A percentile compares a stretch with the other conserved stretches of the same genome.
Conservation (phyloP, 2,113 vertebrate genomes). For the Dipodomys merriami region DNA sequence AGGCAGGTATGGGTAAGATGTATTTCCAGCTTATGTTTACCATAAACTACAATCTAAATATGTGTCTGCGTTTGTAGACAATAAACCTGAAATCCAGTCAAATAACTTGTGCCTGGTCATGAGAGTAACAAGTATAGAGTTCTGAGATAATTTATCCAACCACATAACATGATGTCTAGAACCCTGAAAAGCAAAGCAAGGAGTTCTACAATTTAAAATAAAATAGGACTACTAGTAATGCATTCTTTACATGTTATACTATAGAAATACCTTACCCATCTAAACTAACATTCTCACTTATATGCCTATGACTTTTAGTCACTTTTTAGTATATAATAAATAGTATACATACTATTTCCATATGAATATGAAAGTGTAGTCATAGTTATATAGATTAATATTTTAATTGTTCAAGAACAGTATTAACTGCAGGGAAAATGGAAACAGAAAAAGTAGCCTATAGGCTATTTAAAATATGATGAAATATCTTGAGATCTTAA, state of each 20-base stretch:
- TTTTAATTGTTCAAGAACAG: not conserved
- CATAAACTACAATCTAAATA: not conserved
- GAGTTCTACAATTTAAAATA: not conserved
- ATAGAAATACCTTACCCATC: not conserved
- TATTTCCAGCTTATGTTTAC: not conserved
- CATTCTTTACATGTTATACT: not conserved
- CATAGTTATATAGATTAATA: not conserved
- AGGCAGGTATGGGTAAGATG: too few relatives aligned
- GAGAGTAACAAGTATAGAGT: not conserved
- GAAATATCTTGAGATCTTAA: too few relatives aligned
- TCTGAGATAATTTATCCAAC: not conserved
- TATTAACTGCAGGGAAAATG: not conserved
- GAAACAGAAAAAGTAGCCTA: not conserved
- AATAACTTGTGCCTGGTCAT: not conserved
- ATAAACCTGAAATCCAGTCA: not conserved
- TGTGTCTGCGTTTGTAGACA: not conserved
- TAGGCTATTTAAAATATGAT: not conserved
- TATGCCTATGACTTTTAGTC: not conserved
- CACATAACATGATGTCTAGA: not conserved
- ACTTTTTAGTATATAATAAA: slow-evolving; percentile 37
- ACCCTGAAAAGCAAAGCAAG: not conserved
- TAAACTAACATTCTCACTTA: not conserved
- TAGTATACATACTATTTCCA: not conserved
- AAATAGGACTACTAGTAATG: not conserved
- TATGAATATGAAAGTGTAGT: not conserved